A percentile compares a stretch with the other conserved stretches of the same genome.
These are phyloP conservation scores for Phrixothrix hirtus DNA, from an alignment of 2,888 invertebrate species.

Conservation along the genomic window DNA sequence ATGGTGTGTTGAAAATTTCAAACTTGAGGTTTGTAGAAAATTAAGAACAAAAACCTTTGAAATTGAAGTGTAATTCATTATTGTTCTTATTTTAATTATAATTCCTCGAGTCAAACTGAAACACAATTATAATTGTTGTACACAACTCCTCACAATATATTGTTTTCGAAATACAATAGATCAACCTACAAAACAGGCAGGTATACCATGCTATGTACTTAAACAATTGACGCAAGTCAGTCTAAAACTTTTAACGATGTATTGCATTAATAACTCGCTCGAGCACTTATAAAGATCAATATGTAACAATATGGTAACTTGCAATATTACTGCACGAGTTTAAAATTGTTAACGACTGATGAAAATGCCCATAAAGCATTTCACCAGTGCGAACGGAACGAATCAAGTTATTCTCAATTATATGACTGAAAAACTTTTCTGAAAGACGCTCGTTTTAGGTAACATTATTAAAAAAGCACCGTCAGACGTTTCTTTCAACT, in stretches of 20 bases:
- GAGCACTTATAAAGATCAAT: slow-evolving; percentile 53
- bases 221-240: slow-evolving; percentile 54
- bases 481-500: background rate
- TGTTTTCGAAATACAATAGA: slow-evolving; percentile 52
- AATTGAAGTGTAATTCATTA: slow-evolving; percentile 21
- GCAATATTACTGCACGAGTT: slow-evolving; percentile 27
- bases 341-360: slow-evolving; percentile 23
- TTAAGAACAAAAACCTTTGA: slow-evolving; percentile 7
- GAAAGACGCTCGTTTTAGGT: too few relatives aligned
- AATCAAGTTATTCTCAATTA: too few relatives aligned
- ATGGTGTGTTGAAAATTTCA: background rate
- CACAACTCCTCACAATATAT: slow-evolving; percentile 53
- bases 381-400: background rate
- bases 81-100: slow-evolving; percentile 53
- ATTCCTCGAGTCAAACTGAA: slow-evolving; percentile 53
- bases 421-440: too few relatives aligned
- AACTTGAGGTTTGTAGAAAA: slow-evolving; percentile 9
- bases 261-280: slow-evolving; percentile 57
- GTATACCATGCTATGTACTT: slow-evolving; percentile 49
- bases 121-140: slow-evolving; percentile 56
- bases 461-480: background rate
- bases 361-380: slow-evolving; percentile 6
- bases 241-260: slow-evolving; percentile 57
- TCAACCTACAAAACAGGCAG: slow-evolving; percentile 52
- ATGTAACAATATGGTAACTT: slow-evolving; percentile 47